phyloP scores from a whole-genome alignment of 2,797 vertebrate genomes.

The Furcifer pardalis region DNA sequence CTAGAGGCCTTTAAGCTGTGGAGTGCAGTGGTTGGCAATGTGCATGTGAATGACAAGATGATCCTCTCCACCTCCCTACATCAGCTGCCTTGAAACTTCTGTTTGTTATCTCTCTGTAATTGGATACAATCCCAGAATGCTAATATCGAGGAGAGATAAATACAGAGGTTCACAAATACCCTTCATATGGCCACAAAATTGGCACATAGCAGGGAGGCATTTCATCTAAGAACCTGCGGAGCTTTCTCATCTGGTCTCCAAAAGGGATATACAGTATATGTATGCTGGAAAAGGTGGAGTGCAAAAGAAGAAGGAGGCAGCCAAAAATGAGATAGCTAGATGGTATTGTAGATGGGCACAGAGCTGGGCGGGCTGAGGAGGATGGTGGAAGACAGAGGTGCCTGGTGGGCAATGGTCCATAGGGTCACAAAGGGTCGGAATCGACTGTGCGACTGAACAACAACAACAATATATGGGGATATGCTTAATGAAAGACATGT shows the following conservation, averaged over 20 bases:
- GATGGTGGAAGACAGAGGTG: too few species aligned
- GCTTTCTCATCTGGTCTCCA: background rate
- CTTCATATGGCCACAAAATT: background rate
- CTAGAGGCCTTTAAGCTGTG: background rate
- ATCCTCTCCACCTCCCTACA: background rate
- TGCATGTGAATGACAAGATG: background rate
- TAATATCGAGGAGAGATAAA: background rate
- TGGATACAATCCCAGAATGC: conserved; percentile 1
- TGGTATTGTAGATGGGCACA: too few species aligned
- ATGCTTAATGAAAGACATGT: background rate
- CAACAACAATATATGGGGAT: background rate
- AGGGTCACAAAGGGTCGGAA: too few species aligned
- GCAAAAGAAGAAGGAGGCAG: too few species aligned
- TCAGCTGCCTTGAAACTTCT: background rate
- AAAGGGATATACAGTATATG: background rate
- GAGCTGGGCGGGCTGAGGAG: too few species aligned
- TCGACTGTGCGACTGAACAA: too few species aligned
- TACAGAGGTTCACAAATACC: background rate
- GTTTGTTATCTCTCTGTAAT: conserved; percentile 1
- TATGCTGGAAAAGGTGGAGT: too few species aligned
- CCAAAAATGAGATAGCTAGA: too few species aligned
- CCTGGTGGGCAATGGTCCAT: too few species aligned
- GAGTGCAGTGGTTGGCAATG: background rate
- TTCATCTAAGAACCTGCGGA: background rate
- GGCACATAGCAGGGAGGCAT: background rate